These are phyloP conservation scores for Campoletis sonorensis DNA, from an alignment of 1,140 invertebrate genomes.

Conservation along the genomic window DNA sequence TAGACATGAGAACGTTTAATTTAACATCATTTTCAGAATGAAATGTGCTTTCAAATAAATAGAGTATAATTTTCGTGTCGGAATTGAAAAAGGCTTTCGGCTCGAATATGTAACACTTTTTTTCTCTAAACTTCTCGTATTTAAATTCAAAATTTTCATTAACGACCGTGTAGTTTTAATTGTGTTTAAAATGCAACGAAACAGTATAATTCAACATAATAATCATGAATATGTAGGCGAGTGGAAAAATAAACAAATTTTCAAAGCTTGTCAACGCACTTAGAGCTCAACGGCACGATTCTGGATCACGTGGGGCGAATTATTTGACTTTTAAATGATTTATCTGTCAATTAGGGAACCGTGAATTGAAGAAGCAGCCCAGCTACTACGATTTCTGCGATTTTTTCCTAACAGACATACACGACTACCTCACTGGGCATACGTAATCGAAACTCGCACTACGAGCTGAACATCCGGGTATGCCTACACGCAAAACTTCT, in stretches of 20 bases:
- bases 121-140: too few species aligned
- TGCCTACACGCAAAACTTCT: slow-evolving; percentile 50
- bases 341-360: slow-evolving; percentile 33
- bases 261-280: slow-evolving; percentile 23
- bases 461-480: slow-evolving; percentile 48
- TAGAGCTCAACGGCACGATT: background rate
- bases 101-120: too few species aligned
- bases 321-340: slow-evolving; percentile 44
- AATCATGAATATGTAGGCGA: background rate
- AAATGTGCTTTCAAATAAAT: too few species aligned
- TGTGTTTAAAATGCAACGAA: background rate
- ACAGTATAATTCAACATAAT: background rate
- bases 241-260: background rate
- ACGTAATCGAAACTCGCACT: slow-evolving; percentile 32
- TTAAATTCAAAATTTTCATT: too few species aligned
- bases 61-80: too few species aligned
- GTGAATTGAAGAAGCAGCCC: slow-evolving; percentile 24
- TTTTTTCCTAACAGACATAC: background rate
- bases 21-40: background rate
- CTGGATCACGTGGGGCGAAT: slow-evolving; percentile 25
- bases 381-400: background rate
- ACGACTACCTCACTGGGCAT: background rate
- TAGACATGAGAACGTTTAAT: too few species aligned
- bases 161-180: too few species aligned
- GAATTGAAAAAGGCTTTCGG: too few species aligned